Evolutionary conservation across 2,113 vertebrate genomes (phyloP), one percentile per base, ranked within the genome.

Genomic region (Chroicocephalus ridibundus): DNA sequence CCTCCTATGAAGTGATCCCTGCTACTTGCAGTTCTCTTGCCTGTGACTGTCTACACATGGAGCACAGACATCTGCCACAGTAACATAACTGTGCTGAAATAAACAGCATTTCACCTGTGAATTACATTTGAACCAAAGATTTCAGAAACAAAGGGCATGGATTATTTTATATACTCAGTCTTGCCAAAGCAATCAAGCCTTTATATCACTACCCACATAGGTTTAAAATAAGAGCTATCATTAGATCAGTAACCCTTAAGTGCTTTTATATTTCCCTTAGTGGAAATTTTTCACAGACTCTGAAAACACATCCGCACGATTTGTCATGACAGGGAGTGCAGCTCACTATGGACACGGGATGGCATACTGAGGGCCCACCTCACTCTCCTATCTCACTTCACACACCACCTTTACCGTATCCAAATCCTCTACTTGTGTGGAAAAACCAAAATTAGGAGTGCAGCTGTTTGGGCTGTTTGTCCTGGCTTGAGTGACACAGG

Each of bases 371-470:
- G 17, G 36, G 20, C 3, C 12, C 38, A 29, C 31, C 55, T 47
- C n/a, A 22, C 9, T 9, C 26, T 29, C n/a, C 27, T 4, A 5
- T 5, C 52, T 54, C 25, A 13, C 42, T 18, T 16, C 22, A 4
- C 0, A 20, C 2, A 6, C 17, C 60, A 22, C 21, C 22, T 51
- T 49, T n/a, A 55, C 2, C 2, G 11, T 2, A 47, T 2, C n/a
- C 44, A 69, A 69, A 83, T 52, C 32, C 5, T 13, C 27, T 40
- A 3, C 32, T 26, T 24, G 24, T 4, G n/a, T 3, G 51, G 58
- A 25, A 60, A 88, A 36, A 12, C 10, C 42, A 20, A 7, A 16
- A 55, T 18, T 5, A 8, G 52, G 31, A 51, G 60, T 0, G 44
- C 54, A 22, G 57, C 29, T 40, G n/a, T 8, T 52, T 3, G 32